Percentiles rank a stretch among this genome's conserved stretches.
Evolutionary conservation across 2,797 vertebrate genomes (phyloP).

Genomic region (Notamacropus eugenii): DNA sequence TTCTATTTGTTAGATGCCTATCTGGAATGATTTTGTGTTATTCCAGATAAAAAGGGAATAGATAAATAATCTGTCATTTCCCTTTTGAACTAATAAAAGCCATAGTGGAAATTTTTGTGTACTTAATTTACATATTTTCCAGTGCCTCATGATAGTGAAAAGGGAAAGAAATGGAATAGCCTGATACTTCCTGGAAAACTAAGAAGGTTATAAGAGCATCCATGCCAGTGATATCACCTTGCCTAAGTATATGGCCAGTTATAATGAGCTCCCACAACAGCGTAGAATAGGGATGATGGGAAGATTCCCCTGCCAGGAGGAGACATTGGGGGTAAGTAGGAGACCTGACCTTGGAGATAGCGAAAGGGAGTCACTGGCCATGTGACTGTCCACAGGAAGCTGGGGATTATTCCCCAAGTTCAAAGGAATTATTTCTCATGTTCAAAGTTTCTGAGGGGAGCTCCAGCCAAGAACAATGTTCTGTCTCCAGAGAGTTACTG

Average conservation of each 20-base stretch:
- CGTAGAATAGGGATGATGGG: not conserved
- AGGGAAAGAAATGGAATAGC: not conserved
- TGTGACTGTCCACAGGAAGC: not conserved
- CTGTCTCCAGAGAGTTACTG: not conserved
- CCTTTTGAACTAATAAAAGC: slow-evolving; percentile 38
- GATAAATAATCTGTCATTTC: slow-evolving; percentile 38
- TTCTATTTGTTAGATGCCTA: slow-evolving; percentile 1
- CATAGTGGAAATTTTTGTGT: not conserved
- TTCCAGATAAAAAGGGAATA: slow-evolving; percentile 4
- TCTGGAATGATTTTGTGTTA: not conserved
- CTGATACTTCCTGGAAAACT: not conserved
- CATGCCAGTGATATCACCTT: not conserved
- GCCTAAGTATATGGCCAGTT: not conserved
- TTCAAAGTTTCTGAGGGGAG: not conserved
- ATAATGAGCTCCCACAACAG: not conserved
- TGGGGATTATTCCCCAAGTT: too few relatives aligned
- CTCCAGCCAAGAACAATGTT: not conserved
- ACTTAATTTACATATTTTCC: not conserved
- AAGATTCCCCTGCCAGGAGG: not conserved
- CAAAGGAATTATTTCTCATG: not conserved
- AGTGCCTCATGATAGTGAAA: not conserved
- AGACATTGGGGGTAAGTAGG: not conserved
- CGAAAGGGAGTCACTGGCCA: not conserved
- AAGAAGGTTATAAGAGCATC: not conserved
- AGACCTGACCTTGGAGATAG: not conserved